Base-by-base conservation (phyloP, 2,113 vertebrate genomes). In the Ifrita kowaldi region DNA sequence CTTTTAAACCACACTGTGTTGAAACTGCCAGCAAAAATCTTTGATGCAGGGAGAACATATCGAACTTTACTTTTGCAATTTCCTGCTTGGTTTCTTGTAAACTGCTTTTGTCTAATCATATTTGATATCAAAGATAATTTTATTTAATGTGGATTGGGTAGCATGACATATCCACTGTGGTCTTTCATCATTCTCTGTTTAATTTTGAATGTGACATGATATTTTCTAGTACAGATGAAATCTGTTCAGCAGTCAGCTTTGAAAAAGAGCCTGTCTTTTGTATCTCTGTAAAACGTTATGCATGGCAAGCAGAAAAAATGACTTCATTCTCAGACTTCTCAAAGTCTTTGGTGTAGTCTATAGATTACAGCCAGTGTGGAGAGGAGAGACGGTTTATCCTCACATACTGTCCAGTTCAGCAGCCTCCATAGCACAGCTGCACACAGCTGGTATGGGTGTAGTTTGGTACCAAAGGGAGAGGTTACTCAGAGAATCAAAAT, bases 41-140 rank as follows among this genome's bases (percentile, higher is more conserved):
- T 59, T 42, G 32, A 78, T 46, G 20, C 32, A 27, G 24, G 32
- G 11, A 37, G 41, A 84, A 82, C 5, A 1, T 39, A 79, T 69
- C 41, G 73, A 15, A 92, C 46, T 73, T 93, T 79, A 69, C 44
- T 93, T 91, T 49, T 80, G 65, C 67, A 83, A 92, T 94, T 79
- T 96, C 62, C 75, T 76, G 49, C 86, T 89, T 79, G 42, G 42
- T 55, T 91, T 90, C 69, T 53, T 90, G 88, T 46, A 69, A 69
- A 49, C 75, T 79, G 53, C 41, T 87, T 95, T 93, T 93, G 75
- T 65, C 46, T 94, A 83, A 93, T 83, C 67, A 33, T 83, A 73
- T 80, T 85, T 88, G 52, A 62, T 69, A 39, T 76, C 67, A 57
- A 55, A 75, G 33, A 83, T 91, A 83, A 93, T 87, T 90, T 50